Evolutionary conservation across 2,113 vertebrate species (phyloP).

Genomic region (Amphilophus citrinellus): DNA sequence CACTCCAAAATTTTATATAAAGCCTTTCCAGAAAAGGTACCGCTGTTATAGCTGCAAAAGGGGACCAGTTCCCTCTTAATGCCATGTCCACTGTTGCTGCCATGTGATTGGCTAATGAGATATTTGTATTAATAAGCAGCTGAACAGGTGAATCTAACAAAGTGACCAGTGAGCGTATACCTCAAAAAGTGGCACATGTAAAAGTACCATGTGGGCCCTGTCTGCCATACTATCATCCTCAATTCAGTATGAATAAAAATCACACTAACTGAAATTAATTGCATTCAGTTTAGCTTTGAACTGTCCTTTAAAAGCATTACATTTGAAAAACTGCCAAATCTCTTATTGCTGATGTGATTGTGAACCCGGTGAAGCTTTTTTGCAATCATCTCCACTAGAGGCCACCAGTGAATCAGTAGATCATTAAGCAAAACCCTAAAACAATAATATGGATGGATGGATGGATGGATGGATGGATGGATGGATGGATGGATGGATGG

Average conservation of each 20-base stretch:
- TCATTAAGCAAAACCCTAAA: background rate
- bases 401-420: slow-evolving; percentile 12
- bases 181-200: background rate
- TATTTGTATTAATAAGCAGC: background rate
- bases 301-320: background rate
- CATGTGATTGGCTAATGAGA: background rate
- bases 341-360: background rate
- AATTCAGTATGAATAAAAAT: background rate
- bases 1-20: background rate
- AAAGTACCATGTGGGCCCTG: background rate
- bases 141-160: background rate
- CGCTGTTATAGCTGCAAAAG: background rate
- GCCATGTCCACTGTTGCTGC: background rate
- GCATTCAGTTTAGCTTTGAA: background rate
- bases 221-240: background rate
- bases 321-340: background rate
- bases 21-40: background rate
- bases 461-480: background rate
- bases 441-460: background rate
- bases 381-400: slow-evolving; percentile 27
- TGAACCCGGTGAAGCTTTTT: background rate
- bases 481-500: background rate
- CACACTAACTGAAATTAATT: background rate
- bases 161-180: background rate
- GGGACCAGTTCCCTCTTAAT: background rate